Evolutionary conservation across 1,140 invertebrate species (phyloP).

Genomic region (Drosophila parabipectinata): DNA sequence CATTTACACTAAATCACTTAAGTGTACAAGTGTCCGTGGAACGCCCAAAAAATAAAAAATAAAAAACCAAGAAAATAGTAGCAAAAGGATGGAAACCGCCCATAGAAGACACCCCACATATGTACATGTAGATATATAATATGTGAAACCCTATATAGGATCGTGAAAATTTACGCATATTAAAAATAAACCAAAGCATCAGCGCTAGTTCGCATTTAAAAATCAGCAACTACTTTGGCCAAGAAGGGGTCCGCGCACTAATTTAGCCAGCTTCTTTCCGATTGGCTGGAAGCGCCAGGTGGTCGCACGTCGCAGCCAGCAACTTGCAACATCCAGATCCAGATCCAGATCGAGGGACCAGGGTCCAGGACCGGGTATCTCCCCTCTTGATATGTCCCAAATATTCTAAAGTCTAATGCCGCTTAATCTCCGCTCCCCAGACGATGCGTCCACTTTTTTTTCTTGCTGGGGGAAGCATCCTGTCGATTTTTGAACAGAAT

Average conservation of each 20-base stretch:
- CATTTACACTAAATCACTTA: slow-evolving; percentile 81
- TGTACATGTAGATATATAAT: slow-evolving; percentile 3
- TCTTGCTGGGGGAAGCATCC: slow-evolving; percentile 25
- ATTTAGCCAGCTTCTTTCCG: slow-evolving; percentile 68
- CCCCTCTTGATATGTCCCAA: not conserved
- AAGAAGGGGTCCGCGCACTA: slow-evolving; percentile 38
- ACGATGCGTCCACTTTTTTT: slow-evolving; percentile 36
- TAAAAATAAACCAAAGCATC: slow-evolving; percentile 66
- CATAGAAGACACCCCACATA: slow-evolving; percentile 48
- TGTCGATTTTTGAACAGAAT: slow-evolving; percentile 1
- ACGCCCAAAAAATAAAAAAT: slow-evolving; percentile 35
- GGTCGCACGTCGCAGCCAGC: slow-evolving; percentile 35
- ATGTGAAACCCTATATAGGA: slow-evolving; percentile 2
- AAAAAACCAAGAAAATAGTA: slow-evolving; percentile 22
- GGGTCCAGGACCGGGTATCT: not conserved
- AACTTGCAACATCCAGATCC: too few species aligned
- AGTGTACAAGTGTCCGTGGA: slow-evolving; percentile 71
- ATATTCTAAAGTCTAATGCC: slow-evolving; percentile 60
- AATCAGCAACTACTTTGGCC: slow-evolving; percentile 21
- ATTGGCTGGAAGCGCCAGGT: slow-evolving; percentile 73
- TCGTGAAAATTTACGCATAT: slow-evolving; percentile 69
- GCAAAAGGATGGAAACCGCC: slow-evolving; percentile 33
- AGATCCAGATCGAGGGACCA: not conserved
- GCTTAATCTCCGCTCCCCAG: slow-evolving; percentile 65
- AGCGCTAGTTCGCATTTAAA: slow-evolving; percentile 27